Conservation (phyloP, 2,797 vertebrate genomes). For the Sciaenops ocellatus region DNA sequence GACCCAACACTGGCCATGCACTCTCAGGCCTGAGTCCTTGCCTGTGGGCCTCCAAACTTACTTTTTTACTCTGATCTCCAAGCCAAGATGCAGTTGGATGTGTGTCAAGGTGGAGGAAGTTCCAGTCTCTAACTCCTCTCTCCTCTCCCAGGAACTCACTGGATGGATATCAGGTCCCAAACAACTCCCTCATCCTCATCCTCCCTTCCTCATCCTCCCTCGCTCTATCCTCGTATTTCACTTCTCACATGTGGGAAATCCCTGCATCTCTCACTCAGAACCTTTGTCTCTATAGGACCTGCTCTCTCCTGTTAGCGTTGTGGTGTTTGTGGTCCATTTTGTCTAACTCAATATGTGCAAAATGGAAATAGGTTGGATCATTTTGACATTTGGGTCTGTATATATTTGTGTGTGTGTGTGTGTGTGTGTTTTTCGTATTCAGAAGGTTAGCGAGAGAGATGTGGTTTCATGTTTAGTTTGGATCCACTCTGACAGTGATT, state of each 20-base stretch:
- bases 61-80: constrained; percentile 51
- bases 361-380: constrained; percentile 46
- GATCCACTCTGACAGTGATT: constrained; percentile 72
- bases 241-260: constrained; percentile 44
- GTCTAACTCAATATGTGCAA: constrained; percentile 45
- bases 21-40: constrained; percentile 27
- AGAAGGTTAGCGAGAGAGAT: constrained; percentile 65
- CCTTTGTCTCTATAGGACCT: not conserved
- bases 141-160: constrained; percentile 34
- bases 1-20: constrained; percentile 28
- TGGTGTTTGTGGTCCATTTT: constrained; percentile 47
- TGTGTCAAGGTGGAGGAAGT: constrained; percentile 52
- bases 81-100: constrained; percentile 61
- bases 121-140: constrained; percentile 47
- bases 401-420: constrained; percentile 29
- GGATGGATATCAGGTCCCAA: constrained; percentile 49
- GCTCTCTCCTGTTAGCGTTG: constrained; percentile 37
- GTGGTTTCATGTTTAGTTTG: constrained; percentile 78
- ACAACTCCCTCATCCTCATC: constrained; percentile 43
- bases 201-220: constrained; percentile 30
- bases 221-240: constrained; percentile 43
- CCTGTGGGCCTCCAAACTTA: constrained; percentile 30
- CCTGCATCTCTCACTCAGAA: constrained; percentile 39
- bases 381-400: constrained; percentile 55
- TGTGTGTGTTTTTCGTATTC: constrained; percentile 35